Evolutionary conservation across 1,140 invertebrate genomes (phyloP), one percentile per base, ranked within the genome.

Genomic region (Listronotus bonariensis): DNA sequence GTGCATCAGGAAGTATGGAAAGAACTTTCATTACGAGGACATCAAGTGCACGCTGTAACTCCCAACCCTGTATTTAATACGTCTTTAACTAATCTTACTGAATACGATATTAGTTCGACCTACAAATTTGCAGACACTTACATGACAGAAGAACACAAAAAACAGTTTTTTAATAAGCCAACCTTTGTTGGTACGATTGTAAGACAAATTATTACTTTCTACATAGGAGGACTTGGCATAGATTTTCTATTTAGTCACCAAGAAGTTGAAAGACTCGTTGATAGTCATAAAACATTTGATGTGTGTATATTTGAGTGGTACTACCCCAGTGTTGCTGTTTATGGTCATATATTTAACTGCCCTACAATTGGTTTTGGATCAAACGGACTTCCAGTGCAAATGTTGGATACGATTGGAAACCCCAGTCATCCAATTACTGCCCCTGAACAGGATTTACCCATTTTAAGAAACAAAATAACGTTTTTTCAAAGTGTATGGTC

Each of bases 341-440:
- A 75, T 26, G 60, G 57, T 31, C 60, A 67, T 14, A 52, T 72
- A 14, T 76, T 68, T 45, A 67, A 72, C 6, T 70, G 72, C 40
- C 73, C 77, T 10, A 46, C 75, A 20, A 71, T 79, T 42, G 75
- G 69, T 6, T 71, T 77, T 1, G 15, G 63, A 6, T 74, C 77
- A 32, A 36, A 66, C 32, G 66, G 62, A n/a, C 46, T 58, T 10
- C 51, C 57, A 4, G 32, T 68, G 10, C 34, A 56, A 26, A 52
- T 67, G 7, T 48, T 68, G 9, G 70, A 70, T 36, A 40, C 54
- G 4, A 52, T 73, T 14, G 73, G 72, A 36, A 72, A 77, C 59
- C 76, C 78, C 7, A 62, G 69, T 5, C 79, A 83, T 60, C 78
- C 80, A 0, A 66, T 82, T n/a, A 65, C 81, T 14, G 78, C 82